These are phyloP conservation scores for Argyrosomus japonicus DNA, from an alignment of 2,113 vertebrate genomes.

Conservation along the genomic window DNA sequence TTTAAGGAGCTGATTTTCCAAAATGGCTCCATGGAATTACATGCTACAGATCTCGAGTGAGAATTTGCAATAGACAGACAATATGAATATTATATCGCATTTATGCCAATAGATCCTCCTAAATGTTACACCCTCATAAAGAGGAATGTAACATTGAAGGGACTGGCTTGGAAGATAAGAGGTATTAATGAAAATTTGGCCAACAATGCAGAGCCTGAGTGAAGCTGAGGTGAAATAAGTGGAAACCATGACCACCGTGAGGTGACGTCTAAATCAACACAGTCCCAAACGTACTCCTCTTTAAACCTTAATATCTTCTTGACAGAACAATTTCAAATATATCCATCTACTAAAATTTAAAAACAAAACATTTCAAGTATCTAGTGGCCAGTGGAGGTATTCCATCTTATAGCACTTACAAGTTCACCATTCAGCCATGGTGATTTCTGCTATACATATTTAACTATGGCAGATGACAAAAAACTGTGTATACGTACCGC, in stretches of 20 bases:
- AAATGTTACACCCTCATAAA: neutral
- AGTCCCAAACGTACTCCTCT: neutral
- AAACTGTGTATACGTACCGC: neutral
- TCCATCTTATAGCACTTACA: neutral
- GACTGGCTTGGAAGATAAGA: neutral
- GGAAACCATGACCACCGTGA: too few relatives aligned
- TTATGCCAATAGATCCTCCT: too few relatives aligned
- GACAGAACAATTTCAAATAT: neutral
- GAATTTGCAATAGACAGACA: too few relatives aligned
- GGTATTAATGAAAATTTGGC: neutral
- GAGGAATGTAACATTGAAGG: neutral
- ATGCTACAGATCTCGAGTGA: neutral
- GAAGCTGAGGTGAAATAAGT: neutral
- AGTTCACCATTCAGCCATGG: neutral
- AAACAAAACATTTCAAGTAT: neutral
- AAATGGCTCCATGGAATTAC: neutral
- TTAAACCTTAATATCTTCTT: neutral
- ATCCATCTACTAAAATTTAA: neutral
- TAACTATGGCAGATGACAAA: neutral
- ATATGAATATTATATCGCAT: too few relatives aligned
- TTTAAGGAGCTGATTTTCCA: neutral
- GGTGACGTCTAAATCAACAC: too few relatives aligned
- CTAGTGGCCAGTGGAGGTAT: neutral
- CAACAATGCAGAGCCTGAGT: neutral
- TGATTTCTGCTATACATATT: neutral